phyloP scores from a whole-genome alignment of 2,797 vertebrate genomes.

The Nyctibius grandis region DNA sequence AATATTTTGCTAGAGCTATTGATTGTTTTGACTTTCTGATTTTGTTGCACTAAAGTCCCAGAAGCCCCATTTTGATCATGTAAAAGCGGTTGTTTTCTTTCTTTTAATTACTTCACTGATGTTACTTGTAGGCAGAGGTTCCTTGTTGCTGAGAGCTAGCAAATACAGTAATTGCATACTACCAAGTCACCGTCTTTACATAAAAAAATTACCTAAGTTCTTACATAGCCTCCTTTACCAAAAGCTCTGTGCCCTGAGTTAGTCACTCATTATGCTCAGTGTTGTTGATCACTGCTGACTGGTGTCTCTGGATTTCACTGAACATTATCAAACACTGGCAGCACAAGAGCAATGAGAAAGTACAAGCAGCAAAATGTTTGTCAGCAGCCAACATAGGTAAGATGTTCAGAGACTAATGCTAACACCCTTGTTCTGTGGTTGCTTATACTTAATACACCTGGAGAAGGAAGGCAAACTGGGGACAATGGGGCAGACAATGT shows the following conservation, averaged over 20 bases:
- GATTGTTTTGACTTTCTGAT: not conserved
- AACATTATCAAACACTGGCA: not conserved
- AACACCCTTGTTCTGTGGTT: not conserved
- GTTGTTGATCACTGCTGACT: not conserved
- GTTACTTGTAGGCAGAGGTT: not conserved
- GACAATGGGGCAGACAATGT: not conserved
- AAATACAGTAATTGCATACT: not conserved
- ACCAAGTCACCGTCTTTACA: not conserved
- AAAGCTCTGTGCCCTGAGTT: not conserved
- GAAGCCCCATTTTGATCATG: not conserved
- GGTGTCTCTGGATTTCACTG: not conserved
- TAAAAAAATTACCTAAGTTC: not conserved
- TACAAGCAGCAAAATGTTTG: not conserved
- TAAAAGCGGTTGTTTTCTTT: not conserved
- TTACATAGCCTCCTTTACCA: not conserved
- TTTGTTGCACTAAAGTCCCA: not conserved
- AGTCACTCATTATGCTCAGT: not conserved
- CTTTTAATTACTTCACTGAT: not conserved
- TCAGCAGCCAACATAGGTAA: not conserved
- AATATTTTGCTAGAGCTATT: not conserved
- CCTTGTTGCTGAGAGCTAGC: not conserved
- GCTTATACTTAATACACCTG: not conserved
- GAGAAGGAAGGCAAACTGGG: not conserved
- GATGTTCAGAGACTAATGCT: not conserved
- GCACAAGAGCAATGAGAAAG: not conserved